Conservation (phyloP, 2,113 vertebrate species). For the Microtus ochrogaster region DNA sequence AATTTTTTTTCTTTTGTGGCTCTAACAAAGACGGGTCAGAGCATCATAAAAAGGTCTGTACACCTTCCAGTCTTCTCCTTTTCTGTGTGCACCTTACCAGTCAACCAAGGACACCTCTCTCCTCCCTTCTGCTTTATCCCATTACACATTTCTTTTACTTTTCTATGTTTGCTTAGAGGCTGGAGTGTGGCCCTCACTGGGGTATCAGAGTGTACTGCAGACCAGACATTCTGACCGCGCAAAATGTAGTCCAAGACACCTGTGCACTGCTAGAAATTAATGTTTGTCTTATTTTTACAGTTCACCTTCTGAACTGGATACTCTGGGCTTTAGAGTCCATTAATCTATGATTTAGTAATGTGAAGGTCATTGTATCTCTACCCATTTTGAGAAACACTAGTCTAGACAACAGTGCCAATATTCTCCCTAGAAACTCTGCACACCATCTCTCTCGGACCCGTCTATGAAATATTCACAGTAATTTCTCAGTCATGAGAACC, state of each 20-base stretch:
- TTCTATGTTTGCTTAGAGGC: not conserved
- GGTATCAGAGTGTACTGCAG: not conserved
- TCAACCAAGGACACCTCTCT: not conserved
- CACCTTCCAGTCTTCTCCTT: conserved; percentile 30
- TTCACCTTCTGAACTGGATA: conserved; percentile 6
- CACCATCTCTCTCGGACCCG: not conserved
- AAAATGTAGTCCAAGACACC: not conserved
- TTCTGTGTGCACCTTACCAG: conserved; percentile 40
- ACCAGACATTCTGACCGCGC: not conserved
- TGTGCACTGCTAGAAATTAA: not conserved
- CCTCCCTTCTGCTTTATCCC: not conserved
- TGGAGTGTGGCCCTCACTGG: not conserved
- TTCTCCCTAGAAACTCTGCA: not conserved
- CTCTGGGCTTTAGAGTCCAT: not conserved
- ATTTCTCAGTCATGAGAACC: not conserved
- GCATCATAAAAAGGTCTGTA: not conserved
- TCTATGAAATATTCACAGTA: not conserved
- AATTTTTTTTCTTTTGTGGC: conserved; percentile 55
- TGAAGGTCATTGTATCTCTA: not conserved
- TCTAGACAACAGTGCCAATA: not conserved
- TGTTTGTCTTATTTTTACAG: not conserved
- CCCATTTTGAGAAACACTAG: not conserved
- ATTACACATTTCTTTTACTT: not conserved
- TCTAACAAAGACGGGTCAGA: conserved; percentile 56
- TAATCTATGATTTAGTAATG: not conserved